Evolutionary conservation across 2,113 vertebrate species (phyloP), one percentile per base, ranked within the genome.

Genomic region (Phaethon lepturus): DNA sequence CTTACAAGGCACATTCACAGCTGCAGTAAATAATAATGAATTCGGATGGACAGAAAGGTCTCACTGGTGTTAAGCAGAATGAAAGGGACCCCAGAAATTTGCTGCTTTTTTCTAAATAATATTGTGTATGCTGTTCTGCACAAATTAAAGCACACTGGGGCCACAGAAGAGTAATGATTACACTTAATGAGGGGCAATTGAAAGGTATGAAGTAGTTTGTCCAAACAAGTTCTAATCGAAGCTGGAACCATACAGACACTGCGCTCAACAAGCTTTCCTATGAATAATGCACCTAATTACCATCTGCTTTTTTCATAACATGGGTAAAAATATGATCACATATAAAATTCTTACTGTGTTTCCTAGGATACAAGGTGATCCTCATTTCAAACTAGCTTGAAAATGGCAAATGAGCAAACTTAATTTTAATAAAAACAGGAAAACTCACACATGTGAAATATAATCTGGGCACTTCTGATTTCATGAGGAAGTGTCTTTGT

Each of bases 381-480:
- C 97, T 97, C 97, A 98, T 98, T 98, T 98, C 97, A 96, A 96
- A 97, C 90, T 96, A 97, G 90, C 95, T 97, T 97, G 95, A 93
- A 98, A 98, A 97, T 96, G 96, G 95, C 95, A 98, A 98, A 97
- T 95, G 95, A 98, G 90, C 91, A 96, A 98, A 97, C 94, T 98
- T 98, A 97, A 98, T 98, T 98, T 98, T 98, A 98, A 98, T 98
- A 97, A 98, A 98, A 98, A 96, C 87, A 97, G 96, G 97, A 93
- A 97, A 98, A 96, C 97, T 97, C 95, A 94, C 87, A 95, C 60
- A 88, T 63, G 35, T 97, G 95, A 98, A 98, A 97, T 97, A 97
- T 94, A 98, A 98, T 97, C 96, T 95, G 79, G 53, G 71, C 93
- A 90, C 95, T 97, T 97, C 88, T 95, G 75, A 97, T 86, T 97